Evolutionary conservation across 2,113 vertebrate genomes (phyloP), one percentile per base, ranked within the genome.

Genomic region (Chinchilla lanigera): DNA sequence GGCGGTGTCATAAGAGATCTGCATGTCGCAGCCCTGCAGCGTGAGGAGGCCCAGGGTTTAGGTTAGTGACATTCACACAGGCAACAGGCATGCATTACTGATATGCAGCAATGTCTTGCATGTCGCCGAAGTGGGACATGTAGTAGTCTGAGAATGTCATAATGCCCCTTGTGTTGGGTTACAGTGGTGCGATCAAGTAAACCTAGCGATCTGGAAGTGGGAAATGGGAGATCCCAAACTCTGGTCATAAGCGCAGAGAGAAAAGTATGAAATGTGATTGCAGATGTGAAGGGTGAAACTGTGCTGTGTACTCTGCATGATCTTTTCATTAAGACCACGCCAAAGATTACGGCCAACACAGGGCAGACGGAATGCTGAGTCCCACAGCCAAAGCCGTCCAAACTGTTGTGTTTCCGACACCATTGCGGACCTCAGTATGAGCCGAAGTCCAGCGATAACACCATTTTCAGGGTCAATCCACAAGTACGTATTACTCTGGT

Each of bases 351-450:
- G 38, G 14, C 3, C 44, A 56, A 26, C 2, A 4, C 30, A 24
- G 16, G 8, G 7, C 35, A 30, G 11, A 56, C 33, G 24, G 44
- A 56, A 24, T 24, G 52, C 44, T 2, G 7, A 54, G 67, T 3
- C 13, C 13, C 6, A 17, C 24, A 3, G 73, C 50, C 28, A 44
- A 1, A n/a, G 16, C 17, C n/a, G 22, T 5, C 22, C 26, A 4
- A 11, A 19, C n/a, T 28, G 44, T 3, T 54, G 16, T 7, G 19
- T 22, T 50, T 47, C 65, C n/a, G 52, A n/a, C 10, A 50, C 30
- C 2, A n/a, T 54, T 50, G 12, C 0, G 0, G 16, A 9, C 10
- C 8, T 38, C n/a, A 38, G 8, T 17, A 7, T 0, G 28, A 52
- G 67, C 33, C 1, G 4, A 9, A 52, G 54, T 24, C 24, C 33